Conservation (phyloP, 2,113 vertebrate genomes). For the Hemibagrus wyckioides region DNA sequence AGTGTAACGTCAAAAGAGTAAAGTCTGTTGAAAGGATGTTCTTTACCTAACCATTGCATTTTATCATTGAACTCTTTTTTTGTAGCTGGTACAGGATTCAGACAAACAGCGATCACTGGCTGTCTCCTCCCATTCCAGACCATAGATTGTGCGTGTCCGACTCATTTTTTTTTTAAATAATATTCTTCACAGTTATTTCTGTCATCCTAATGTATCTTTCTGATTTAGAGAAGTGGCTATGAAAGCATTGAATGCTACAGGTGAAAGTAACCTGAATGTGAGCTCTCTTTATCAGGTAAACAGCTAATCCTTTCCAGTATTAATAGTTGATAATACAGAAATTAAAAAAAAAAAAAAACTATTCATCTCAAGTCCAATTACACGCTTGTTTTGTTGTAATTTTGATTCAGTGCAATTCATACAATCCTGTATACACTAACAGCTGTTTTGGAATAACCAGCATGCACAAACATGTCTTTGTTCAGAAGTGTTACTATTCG, state of each 20-base stretch:
- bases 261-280: slow-evolving; percentile 79
- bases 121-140: slow-evolving; percentile 74
- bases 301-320: background rate
- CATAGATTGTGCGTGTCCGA: slow-evolving; percentile 76
- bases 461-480: background rate
- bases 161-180: background rate
- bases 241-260: slow-evolving; percentile 84
- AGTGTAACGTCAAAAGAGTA: background rate
- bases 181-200: background rate
- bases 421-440: background rate
- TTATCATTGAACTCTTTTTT: background rate
- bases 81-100: slow-evolving; percentile 92
- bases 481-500: background rate
- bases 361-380: background rate
- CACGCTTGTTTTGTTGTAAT: background rate
- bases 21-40: background rate
- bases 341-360: background rate
- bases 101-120: slow-evolving; percentile 96
- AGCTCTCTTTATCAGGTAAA: slow-evolving; percentile 82
- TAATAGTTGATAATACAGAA: background rate
- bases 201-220: slow-evolving; percentile 13
- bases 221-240: slow-evolving; percentile 79
- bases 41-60: background rate
- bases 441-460: background rate
- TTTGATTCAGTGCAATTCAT: background rate